phyloP scores from a whole-genome alignment of 2,888 invertebrate species.

The Leptinotarsa juncta region DNA sequence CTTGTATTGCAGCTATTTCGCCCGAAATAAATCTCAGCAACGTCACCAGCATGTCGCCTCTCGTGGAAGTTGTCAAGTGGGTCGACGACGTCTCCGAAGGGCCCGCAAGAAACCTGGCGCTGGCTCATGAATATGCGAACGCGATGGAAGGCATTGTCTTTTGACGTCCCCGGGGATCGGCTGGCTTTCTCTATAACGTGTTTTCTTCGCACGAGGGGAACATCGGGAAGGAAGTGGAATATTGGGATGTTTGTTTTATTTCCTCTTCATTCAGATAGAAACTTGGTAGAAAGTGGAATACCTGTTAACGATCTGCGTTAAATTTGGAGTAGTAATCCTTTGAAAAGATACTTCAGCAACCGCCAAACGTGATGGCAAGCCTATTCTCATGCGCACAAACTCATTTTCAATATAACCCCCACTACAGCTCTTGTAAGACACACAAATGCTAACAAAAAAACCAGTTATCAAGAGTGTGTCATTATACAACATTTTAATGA shows the following conservation, averaged over 20 bases:
- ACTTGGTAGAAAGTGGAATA: too few relatives aligned
- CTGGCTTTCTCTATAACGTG: constrained; percentile 2
- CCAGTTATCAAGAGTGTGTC: too few relatives aligned
- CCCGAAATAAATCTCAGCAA: constrained; percentile 26
- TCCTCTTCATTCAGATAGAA: too few relatives aligned
- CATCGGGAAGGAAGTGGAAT: not conserved
- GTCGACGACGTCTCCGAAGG: constrained; percentile 37
- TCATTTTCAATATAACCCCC: too few relatives aligned
- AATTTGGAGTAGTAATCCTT: too few relatives aligned
- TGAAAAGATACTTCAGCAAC: too few relatives aligned
- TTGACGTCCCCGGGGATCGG: constrained; percentile 30
- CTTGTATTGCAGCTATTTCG: constrained; percentile 8
- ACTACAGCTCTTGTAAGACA: too few relatives aligned
- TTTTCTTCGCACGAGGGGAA: not conserved
- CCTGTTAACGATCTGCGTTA: too few relatives aligned
- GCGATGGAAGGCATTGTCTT: constrained; percentile 38
- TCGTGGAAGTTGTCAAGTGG: constrained; percentile 39
- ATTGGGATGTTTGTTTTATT: not conserved
- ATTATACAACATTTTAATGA: too few relatives aligned
- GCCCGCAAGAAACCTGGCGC: constrained; percentile 42
- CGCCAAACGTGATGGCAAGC: too few relatives aligned
- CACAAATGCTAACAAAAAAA: too few relatives aligned
- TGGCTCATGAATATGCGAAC: constrained; percentile 48
- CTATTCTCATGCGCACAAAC: too few relatives aligned
- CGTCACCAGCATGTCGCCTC: constrained; percentile 30